Percentiles rank a stretch among this genome's conserved stretches.
phyloP scores from a whole-genome alignment of 2,888 invertebrate species.

The Nemurella pictetii region DNA sequence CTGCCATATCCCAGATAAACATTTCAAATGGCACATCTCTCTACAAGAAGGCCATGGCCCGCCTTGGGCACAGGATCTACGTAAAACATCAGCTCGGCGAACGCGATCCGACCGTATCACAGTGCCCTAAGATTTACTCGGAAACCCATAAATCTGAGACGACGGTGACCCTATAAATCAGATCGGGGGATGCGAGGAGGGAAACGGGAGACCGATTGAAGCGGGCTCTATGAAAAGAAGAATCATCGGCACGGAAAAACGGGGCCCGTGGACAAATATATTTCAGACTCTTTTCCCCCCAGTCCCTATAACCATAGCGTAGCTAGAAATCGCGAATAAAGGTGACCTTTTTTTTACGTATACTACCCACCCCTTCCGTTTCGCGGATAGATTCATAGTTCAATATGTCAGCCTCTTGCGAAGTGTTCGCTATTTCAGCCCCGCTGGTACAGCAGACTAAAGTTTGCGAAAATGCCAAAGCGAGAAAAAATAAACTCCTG shows the following conservation, averaged over 20 bases:
- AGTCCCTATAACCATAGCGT: background rate
- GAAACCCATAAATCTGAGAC: background rate
- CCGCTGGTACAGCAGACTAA: background rate
- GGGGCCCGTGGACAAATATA: background rate
- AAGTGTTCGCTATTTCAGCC: background rate
- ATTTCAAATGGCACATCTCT: background rate
- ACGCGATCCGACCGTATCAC: background rate
- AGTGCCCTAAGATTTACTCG: background rate
- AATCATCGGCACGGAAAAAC: background rate
- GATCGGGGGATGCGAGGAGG: background rate
- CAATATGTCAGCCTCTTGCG: background rate
- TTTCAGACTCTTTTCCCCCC: background rate
- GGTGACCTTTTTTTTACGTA: background rate
- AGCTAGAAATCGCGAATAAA: background rate
- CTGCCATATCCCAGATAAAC: background rate
- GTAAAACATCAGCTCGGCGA: background rate
- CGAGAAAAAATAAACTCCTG: background rate
- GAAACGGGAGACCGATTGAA: background rate
- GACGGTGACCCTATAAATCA: background rate
- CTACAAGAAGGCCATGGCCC: background rate
- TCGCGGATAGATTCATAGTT: background rate
- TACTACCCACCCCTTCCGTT: background rate
- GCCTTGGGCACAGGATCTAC: background rate
- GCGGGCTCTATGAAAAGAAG: background rate
- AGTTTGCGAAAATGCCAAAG: background rate